These are phyloP conservation scores for Phrynocephalus vlangalii DNA, from an alignment of 2,797 vertebrate genomes.

Conservation along the genomic window DNA sequence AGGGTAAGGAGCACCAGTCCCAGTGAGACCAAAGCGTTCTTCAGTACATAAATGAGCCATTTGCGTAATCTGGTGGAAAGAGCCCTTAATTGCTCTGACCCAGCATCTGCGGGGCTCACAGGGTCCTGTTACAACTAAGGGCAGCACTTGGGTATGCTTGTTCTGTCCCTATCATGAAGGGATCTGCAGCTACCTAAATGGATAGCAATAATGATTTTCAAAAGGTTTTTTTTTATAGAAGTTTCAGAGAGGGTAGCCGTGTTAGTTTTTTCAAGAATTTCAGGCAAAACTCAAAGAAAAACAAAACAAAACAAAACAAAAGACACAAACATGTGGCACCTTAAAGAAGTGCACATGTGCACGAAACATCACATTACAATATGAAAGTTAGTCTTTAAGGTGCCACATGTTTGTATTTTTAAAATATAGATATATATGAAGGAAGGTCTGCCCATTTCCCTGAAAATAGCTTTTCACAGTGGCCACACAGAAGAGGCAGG, in stretches of 20 bases:
- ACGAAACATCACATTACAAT: too few species aligned
- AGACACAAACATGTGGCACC: too few species aligned
- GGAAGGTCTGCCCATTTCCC: background rate
- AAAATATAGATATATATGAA: too few species aligned
- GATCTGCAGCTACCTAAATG: background rate
- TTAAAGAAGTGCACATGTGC: too few species aligned
- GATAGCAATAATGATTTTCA: background rate
- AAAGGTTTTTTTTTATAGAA: background rate
- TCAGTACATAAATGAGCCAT: background rate
- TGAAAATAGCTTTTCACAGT: background rate
- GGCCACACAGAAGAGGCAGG: background rate
- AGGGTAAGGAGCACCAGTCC: background rate
- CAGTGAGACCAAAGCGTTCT: background rate
- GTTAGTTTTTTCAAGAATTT: too few species aligned
- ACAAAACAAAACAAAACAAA: too few species aligned
- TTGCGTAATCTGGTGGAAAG: background rate
- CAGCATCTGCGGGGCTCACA: background rate
- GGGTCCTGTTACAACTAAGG: fast-evolving
- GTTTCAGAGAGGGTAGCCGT: too few species aligned
- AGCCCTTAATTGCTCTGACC: fast-evolving
- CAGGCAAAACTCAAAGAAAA: too few species aligned
- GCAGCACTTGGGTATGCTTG: background rate
- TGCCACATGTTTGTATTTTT: too few species aligned
- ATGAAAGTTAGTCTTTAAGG: too few species aligned
- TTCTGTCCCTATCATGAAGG: background rate